Percentiles rank a stretch among this genome's conserved stretches.
These are phyloP conservation scores for Pempheris klunzingeri DNA, from an alignment of 2,797 vertebrate genomes.

Conservation along the genomic window DNA sequence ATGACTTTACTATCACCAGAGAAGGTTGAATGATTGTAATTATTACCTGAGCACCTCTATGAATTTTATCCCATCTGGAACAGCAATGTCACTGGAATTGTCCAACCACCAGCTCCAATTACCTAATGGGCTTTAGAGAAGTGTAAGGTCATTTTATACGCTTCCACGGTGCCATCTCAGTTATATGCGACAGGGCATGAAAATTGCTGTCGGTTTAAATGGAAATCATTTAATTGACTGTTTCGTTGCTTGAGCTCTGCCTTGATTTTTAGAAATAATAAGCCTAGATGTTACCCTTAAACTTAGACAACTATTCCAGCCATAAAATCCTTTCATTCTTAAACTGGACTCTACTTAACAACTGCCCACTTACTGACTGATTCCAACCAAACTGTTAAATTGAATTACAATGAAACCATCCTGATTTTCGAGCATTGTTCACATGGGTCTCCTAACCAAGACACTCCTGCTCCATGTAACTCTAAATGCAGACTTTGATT, in stretches of 20 bases:
- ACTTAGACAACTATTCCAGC: background rate
- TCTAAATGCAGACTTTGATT: background rate
- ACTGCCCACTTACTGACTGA: background rate
- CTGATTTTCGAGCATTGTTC: background rate
- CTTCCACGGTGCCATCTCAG: conserved; percentile 21
- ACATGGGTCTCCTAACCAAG: background rate
- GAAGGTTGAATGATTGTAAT: conserved; percentile 62
- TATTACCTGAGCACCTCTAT: conserved; percentile 62
- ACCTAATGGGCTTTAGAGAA: conserved; percentile 53
- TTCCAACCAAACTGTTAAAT: background rate
- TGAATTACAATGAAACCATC: background rate
- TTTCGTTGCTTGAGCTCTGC: conserved; percentile 16
- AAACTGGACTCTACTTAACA: background rate
- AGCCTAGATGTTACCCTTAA: background rate
- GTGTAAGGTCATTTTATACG: conserved; percentile 25
- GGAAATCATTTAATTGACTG: conserved; percentile 19
- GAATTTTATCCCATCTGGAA: conserved; percentile 50
- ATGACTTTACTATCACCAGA: conserved; percentile 44
- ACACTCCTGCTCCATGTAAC: background rate
- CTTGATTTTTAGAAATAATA: background rate
- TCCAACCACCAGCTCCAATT: conserved; percentile 47
- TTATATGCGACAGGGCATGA: conserved; percentile 24
- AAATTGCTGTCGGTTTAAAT: conserved; percentile 45
- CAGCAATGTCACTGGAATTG: conserved; percentile 51
- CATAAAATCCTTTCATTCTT: background rate